phyloP scores from a whole-genome alignment of 2,113 vertebrate species.

The Polyodon spathula region DNA sequence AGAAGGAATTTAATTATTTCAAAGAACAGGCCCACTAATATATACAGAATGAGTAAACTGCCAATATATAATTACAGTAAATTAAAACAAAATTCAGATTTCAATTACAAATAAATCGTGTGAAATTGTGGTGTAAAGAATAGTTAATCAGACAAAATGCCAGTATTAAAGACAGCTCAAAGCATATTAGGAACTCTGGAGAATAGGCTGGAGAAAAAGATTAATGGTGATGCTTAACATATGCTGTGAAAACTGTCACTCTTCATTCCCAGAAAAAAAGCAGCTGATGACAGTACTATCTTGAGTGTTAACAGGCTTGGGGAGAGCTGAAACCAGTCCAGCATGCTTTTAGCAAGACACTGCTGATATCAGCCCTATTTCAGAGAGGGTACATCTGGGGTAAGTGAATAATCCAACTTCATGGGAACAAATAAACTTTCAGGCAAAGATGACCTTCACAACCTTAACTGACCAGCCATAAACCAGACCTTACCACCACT shows the following conservation, averaged over 20 bases:
- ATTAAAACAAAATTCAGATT: too few species aligned
- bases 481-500: slow-evolving; percentile 10
- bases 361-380: slow-evolving; percentile 14
- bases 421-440: slow-evolving; percentile 16
- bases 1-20: too few species aligned
- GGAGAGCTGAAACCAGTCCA: not conserved
- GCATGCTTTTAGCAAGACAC: not conserved
- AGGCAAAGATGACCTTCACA: slow-evolving; percentile 7
- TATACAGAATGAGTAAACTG: too few species aligned
- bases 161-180: too few species aligned
- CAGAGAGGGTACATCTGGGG: not conserved
- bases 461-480: slow-evolving; percentile 31
- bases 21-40: too few species aligned
- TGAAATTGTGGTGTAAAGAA: too few species aligned
- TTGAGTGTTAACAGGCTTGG: too few species aligned
- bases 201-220: not conserved
- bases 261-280: not conserved
- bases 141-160: too few species aligned
- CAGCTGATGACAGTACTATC: slow-evolving; percentile 1
- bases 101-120: too few species aligned
- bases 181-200: too few species aligned
- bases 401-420: slow-evolving; percentile 12
- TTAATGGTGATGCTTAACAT: not conserved
- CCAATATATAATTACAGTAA: too few species aligned
- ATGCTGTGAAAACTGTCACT: not conserved